Base-by-base conservation (phyloP, 2,113 vertebrate genomes). In the Cromileptes altivelis region DNA sequence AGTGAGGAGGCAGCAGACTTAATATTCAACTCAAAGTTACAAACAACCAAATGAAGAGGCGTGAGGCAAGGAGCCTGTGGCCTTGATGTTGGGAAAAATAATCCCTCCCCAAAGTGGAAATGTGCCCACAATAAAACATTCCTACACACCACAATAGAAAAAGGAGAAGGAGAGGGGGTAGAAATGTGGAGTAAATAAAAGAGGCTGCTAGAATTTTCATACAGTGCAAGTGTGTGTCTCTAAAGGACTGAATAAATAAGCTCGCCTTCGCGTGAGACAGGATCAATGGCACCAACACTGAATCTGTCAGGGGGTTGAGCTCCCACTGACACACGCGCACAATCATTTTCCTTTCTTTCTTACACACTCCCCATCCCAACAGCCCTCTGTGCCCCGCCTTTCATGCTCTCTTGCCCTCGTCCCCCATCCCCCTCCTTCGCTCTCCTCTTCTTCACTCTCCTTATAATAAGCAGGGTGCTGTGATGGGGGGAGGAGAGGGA, bases 241-340 rank as follows among this genome's bases (percentile, higher is more conserved):
- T 40, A 40, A 82, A 85, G 85, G 70, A 56, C 75, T 87, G 83
- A 87, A 85, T 85, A 90, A 92, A 91, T 88, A 75, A 91, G 78
- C 76, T 45, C 3, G 25, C 65, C 53, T 73, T 82, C 18, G 30
- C 57, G 40, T 45, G 72, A 92, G 81, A 81, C 81, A 45, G 77
- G 58, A 93, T 92, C 87, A 89, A 77, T 86, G 85, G 57, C 69
- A 81, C 65, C 18, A 80, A 90, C 88, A 75, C 33, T 61, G 82
- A 84, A 85, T 70, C 75, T 71, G 84, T 84, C 77, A 67, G 78
- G 42, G 62, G 72, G 84, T n/a, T 77, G 81, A 83, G 76, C 80
- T 63, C 76, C 70, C 56, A 71, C 81, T 74, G 69, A 88, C 91
- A 80, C 53, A 40, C 21, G 18, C 53, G 52, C 68, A 84, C 86